phyloP scores from a whole-genome alignment of 2,888 invertebrate genomes.

The Volucella inflata region DNA sequence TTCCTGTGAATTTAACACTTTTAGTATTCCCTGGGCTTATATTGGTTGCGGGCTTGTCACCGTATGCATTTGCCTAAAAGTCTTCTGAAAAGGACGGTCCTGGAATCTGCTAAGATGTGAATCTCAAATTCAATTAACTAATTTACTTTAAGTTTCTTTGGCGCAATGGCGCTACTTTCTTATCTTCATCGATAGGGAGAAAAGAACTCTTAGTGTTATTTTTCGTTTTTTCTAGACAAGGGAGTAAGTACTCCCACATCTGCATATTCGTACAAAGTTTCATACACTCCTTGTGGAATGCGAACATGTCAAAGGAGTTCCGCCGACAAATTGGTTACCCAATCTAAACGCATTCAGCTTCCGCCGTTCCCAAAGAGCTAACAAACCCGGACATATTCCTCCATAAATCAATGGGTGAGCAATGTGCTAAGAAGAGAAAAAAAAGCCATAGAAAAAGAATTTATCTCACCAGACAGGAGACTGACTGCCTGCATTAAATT shows the following conservation, averaged over 20 bases:
- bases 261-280: not conserved
- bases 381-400: constrained; percentile 23
- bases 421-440: not conserved
- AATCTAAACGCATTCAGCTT: constrained; percentile 49
- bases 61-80: too few species aligned
- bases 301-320: constrained; percentile 47
- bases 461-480: constrained; percentile 61
- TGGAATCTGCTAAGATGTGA: too few species aligned
- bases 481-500: constrained; percentile 64
- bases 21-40: too few species aligned
- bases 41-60: too few species aligned
- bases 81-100: too few species aligned
- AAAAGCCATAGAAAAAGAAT: constrained; percentile 9
- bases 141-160: too few species aligned
- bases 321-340: constrained; percentile 67
- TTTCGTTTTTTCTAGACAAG: not conserved
- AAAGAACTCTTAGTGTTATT: too few species aligned
- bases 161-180: too few species aligned
- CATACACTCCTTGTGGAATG: constrained; percentile 3
- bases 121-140: too few species aligned
- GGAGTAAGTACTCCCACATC: not conserved
- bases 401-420: constrained; percentile 67
- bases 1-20: too few species aligned
- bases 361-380: constrained; percentile 21
- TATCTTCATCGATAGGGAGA: too few species aligned